Conservation (phyloP, 53 echinoderm and acorn worm species). For the Hippasteria phrygiana region DNA sequence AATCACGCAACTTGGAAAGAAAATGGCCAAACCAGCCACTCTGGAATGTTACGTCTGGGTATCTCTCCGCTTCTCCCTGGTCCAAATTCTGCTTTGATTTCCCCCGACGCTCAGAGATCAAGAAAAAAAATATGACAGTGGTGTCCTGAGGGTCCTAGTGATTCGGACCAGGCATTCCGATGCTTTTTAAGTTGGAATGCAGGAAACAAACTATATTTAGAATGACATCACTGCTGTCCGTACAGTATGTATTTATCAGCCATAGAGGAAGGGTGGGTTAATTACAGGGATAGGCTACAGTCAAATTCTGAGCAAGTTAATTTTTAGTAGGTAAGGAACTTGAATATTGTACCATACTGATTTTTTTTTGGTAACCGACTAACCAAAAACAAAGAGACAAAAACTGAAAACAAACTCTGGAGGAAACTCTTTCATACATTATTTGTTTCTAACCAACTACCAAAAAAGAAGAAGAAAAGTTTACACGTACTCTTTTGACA, state of each 20-base stretch:
- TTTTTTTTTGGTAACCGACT: too few relatives aligned
- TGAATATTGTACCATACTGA: too few relatives aligned
- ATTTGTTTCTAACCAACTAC: too few relatives aligned
- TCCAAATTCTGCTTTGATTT: background rate
- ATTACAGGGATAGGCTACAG: too few relatives aligned
- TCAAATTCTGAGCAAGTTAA: background rate
- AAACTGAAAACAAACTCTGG: too few relatives aligned
- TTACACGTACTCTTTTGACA: too few relatives aligned
- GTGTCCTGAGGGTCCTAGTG: conserved; percentile 29
- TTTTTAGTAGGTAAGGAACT: background rate
- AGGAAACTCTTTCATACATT: too few relatives aligned
- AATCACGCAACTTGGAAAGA: background rate
- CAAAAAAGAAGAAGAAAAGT: too few relatives aligned
- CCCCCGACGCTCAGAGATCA: background rate
- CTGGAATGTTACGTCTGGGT: background rate
- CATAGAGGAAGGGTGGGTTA: too few relatives aligned
- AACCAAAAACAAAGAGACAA: too few relatives aligned
- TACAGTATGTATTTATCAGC: too few relatives aligned
- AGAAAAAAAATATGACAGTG: conserved; percentile 1
- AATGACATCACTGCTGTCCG: conserved; percentile 9
- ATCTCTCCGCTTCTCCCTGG: background rate
- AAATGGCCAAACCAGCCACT: too few relatives aligned
- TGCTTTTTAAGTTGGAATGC: conserved; percentile 52
- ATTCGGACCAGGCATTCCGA: conserved; percentile 32
- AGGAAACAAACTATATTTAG: conserved; percentile 54